These are phyloP conservation scores for Caenorhabditis sp. DNA, from an alignment of 2,888 invertebrate genomes.

Conservation along the genomic window DNA sequence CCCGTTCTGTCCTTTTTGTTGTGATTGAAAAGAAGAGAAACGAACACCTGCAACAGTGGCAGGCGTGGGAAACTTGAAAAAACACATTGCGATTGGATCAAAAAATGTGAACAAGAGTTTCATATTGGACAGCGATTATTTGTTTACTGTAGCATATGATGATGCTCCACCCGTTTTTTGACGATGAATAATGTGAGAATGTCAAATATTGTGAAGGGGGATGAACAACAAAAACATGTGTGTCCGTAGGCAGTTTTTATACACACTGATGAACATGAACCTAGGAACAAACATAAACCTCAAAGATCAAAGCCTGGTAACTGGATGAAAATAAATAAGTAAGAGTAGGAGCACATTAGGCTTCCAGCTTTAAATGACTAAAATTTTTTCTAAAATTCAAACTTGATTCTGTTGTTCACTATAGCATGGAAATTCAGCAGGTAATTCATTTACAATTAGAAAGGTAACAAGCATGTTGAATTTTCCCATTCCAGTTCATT, in stretches of 20 bases:
- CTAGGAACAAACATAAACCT: no score
- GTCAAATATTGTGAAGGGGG: not conserved
- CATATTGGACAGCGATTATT: not conserved
- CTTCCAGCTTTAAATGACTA: no score
- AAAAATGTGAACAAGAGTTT: not conserved
- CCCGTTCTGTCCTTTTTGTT: not conserved
- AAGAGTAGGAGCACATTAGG: no score
- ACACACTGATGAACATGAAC: not conserved
- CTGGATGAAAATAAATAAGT: no score
- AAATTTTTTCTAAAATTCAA: no score
- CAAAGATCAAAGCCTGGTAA: no score
- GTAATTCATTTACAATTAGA: no score
- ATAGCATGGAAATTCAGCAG: no score
- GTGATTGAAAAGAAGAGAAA: slow-evolving; percentile 8
- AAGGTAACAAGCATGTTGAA: no score
- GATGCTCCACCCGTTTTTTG: not conserved
- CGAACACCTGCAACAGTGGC: slow-evolving; percentile 2
- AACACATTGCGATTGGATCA: not conserved
- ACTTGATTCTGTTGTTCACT: no score
- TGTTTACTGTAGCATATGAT: not conserved
- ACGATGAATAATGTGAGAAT: not conserved
- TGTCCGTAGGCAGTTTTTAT: no score
- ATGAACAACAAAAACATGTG: not conserved
- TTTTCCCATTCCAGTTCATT: not conserved
- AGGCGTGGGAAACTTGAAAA: not conserved